Evolutionary conservation across 2,113 vertebrate genomes (phyloP).

Genomic region (Zosterops hypoxanthus): DNA sequence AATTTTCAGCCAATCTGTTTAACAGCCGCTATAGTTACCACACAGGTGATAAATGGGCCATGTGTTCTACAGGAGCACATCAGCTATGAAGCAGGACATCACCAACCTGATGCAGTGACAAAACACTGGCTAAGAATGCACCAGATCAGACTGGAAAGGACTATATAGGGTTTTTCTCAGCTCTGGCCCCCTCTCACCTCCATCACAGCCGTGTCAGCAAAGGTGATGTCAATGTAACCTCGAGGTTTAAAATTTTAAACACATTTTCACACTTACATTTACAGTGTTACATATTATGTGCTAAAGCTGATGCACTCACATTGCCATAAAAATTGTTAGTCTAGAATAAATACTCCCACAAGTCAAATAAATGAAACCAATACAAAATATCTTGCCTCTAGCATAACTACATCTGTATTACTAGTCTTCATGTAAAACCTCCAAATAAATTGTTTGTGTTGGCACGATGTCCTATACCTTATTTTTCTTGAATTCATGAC

Average conservation of each 20-base stretch:
- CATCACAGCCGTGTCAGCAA: neutral
- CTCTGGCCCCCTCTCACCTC: neutral
- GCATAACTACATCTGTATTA: neutral
- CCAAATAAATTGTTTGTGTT: neutral
- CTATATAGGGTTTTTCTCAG: rapidly evolving
- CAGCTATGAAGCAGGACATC: neutral
- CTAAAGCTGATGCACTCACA: neutral
- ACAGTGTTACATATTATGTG: neutral
- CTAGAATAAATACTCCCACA: neutral
- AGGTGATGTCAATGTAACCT: neutral
- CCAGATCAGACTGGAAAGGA: neutral
- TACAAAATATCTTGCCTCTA: neutral
- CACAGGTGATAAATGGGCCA: neutral
- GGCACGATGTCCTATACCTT: neutral
- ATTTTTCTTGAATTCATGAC: neutral
- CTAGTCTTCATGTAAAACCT: neutral
- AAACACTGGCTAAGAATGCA: neutral
- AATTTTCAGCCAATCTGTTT: neutral
- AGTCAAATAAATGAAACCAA: neutral
- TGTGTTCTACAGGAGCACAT: rapidly evolving
- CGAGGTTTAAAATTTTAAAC: neutral
- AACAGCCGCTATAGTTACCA: neutral
- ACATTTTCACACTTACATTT: neutral
- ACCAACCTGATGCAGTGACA: neutral
- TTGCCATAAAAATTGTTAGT: neutral